These are phyloP conservation scores for Heptranchias perlo DNA, from an alignment of 2,113 vertebrate genomes.

Conservation along the genomic window DNA sequence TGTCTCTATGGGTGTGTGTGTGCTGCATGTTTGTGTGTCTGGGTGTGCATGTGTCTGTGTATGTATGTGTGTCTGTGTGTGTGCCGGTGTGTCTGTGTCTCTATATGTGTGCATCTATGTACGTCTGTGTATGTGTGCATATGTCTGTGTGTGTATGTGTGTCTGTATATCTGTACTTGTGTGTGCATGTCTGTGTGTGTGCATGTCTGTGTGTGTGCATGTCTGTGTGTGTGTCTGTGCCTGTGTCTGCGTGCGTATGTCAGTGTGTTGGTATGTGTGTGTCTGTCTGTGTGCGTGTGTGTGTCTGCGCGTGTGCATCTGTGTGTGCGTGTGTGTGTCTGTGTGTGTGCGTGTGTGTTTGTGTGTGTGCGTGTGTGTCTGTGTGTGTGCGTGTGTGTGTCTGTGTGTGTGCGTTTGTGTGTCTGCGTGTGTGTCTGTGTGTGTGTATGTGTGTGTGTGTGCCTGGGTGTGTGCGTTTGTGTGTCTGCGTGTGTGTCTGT, in stretches of 20 bases:
- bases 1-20: not conserved
- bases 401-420: not conserved
- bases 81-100: too few relatives aligned
- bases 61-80: not conserved
- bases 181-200: not conserved
- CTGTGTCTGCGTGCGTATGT: too few relatives aligned
- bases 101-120: too few relatives aligned
- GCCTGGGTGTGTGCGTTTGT: too few relatives aligned
- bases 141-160: not conserved
- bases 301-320: not conserved
- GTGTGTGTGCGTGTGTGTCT: too few relatives aligned
- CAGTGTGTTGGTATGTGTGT: too few relatives aligned
- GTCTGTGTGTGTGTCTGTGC: too few relatives aligned
- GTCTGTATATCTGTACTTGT: not conserved
- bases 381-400: not conserved
- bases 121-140: not conserved
- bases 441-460: too few relatives aligned
- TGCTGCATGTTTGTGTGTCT: not conserved
- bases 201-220: not conserved
- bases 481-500: too few relatives aligned
- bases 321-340: not conserved
- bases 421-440: too few relatives aligned
- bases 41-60: not conserved
- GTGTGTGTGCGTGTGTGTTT: too few relatives aligned
- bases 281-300: not conserved